Base-by-base conservation (phyloP, 2,113 vertebrate genomes). In the Nothocercus nigrocapillus region DNA sequence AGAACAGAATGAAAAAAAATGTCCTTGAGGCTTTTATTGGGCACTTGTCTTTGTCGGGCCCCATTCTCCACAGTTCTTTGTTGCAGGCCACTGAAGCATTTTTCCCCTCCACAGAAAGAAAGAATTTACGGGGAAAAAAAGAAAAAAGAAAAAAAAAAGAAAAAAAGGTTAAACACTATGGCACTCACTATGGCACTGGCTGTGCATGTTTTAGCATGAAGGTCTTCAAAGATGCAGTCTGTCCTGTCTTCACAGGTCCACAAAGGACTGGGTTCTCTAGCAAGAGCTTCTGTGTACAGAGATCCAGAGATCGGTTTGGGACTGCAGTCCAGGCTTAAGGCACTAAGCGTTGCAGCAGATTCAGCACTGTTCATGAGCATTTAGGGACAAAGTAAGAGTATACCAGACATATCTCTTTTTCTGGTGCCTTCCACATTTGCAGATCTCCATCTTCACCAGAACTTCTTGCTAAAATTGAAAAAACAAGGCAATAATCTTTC, bases 1-100 rank as follows among this genome's bases (percentile, higher is more conserved):
- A 94, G 44, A 94, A 25, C 62, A 68, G 92, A 95, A 96, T 92
- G 83, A 54, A 97, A 97, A 96, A 28, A 32, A 66, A 82, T 72
- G 40, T 90, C 49, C 83, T 89, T 28, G 30, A 93, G 47, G 45
- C n/a, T 91, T 88, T 82, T 36, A 61, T 73, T 18, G 11, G 34
- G 12, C 62, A 79, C 27, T 21, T 89, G 51, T 30, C 24, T 91
- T 84, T 73, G 66, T 49, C 3, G 3, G n/a, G 11, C 11, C 34
- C 22, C 45, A 45, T 38, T 67, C 17, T 70, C n/a, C 51, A 59
- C 20, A 47, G 32, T n/a, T 66, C 36, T 4, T 56, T 88, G 11
- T 40, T 78, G 21, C 49, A 56, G 21, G 54, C 54, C 16, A 3
- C 18, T 58, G 32, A 58, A n/a, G 54, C 28, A 28, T 14, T 30